Base-by-base conservation (phyloP, 2,797 vertebrate genomes). In the Paratrypauchen microcephalus region DNA sequence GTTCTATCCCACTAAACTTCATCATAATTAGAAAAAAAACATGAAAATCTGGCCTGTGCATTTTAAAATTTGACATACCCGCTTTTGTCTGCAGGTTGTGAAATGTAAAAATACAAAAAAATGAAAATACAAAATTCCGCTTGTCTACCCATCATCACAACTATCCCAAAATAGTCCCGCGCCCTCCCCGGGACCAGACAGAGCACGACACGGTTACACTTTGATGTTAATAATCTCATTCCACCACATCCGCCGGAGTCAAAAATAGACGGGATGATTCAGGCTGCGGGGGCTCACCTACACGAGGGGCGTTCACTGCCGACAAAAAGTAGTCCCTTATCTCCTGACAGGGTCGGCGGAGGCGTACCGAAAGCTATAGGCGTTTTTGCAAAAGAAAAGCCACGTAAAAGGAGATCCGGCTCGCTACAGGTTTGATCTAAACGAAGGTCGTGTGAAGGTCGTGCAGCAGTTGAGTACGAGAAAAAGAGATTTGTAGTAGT, bases 151-250 rank as follows among this genome's bases (percentile, higher is more conserved):
- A 78, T 79, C 79, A 80, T 77, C 75, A 74, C n/a, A 70, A 72
- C 74, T 73, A 72, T 52, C 11, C 87, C 83, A 76, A 83, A 92
- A 92, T 89, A 88, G 83, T 81, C 88, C 85, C 86, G 82, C 85
- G 78, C 67, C 79, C 75, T 76, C 70, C 66, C 65, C 68, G 68
- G 69, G 45, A 65, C 16, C 74, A 72, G 65, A 52, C 61, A 9
- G 69, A 74, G 68, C 80, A 50, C 82, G 88, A 71, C 70, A 6
- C 74, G 48, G 83, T 84, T 72, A 68, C 76, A 73, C 88, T 92
- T 90, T 92, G 88, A 91, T 92, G 87, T 88, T 86, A 75, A 84
- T 90, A 89, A 92, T 91, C 41, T 45, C 41, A 45, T 45, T 45
- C 86, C 70, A 82, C 84, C 77, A 74, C 69, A 86, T 82, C 24